Percentiles rank a stretch among this genome's conserved stretches.
These are phyloP conservation scores for Drosophila mojavensis DNA, from an alignment of 1,140 invertebrate genomes.

Conservation along the genomic window DNA sequence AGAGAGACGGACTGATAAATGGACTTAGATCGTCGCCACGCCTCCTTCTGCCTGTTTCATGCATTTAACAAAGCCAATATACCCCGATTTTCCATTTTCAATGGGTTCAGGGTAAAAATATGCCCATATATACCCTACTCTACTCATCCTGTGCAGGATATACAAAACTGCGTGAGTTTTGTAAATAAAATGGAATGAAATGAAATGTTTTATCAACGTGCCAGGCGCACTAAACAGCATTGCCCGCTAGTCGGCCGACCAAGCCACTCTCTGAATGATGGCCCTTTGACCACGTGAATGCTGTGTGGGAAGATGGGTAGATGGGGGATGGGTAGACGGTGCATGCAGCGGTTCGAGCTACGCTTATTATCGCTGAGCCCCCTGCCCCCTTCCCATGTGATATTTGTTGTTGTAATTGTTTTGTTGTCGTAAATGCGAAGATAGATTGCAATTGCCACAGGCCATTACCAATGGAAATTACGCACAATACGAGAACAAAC, in stretches of 20 bases:
- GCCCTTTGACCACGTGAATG: slow-evolving; percentile 47
- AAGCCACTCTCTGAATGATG: slow-evolving; percentile 58
- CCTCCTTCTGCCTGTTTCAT: too few species aligned
- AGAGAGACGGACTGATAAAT: too few species aligned
- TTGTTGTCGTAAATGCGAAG: slow-evolving; percentile 77
- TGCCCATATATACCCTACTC: too few species aligned
- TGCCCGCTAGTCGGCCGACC: not conserved
- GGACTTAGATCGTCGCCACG: too few species aligned
- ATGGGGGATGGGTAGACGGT: too few species aligned
- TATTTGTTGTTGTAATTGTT: slow-evolving; percentile 80
- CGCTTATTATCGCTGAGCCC: slow-evolving; percentile 64
- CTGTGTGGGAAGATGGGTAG: not conserved
- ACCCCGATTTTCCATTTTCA: too few species aligned
- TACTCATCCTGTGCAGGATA: slow-evolving; percentile 10
- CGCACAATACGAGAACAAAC: slow-evolving; percentile 10
- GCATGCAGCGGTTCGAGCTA: slow-evolving; percentile 8
- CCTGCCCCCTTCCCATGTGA: slow-evolving; percentile 45
- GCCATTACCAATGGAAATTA: slow-evolving; percentile 74
- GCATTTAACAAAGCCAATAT: too few species aligned
- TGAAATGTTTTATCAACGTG: slow-evolving; percentile 83
- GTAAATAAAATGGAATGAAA: slow-evolving; percentile 74
- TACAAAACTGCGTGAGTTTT: slow-evolving; percentile 60
- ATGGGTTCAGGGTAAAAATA: too few species aligned
- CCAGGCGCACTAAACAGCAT: slow-evolving; percentile 66
- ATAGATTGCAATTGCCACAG: slow-evolving; percentile 80